Base-by-base conservation (phyloP, 2,888 invertebrate genomes). In the Pogonocherus hispidulus region DNA sequence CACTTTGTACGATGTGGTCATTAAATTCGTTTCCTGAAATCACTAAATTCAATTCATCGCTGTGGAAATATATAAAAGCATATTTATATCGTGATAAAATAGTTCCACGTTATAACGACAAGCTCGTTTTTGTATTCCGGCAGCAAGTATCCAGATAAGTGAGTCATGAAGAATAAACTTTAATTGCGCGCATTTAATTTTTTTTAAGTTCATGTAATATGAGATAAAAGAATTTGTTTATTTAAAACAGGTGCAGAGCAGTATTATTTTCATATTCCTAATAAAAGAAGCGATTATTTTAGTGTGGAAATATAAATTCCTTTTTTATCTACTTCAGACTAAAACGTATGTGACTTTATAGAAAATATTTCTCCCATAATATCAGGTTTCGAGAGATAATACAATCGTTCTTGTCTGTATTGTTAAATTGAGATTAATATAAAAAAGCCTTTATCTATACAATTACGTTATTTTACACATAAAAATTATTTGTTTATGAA, bases 301-400 rank as follows among this genome's bases (percentile, higher is more conserved):
- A 57, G 63, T 65, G 52, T 63, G 66, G 66, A 71, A 73, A 69
- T 63, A 71, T 67, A 67, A 65, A 73, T 67, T 70, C 72, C 69
- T 56, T 66, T 70, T 70, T 74, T 69, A 70, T 70, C 62, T 66
- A 51, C 62, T 56, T 55, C 52, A 44, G 65, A 64, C 60, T 60
- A 65, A 68, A 67, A 66, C 64, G 69, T 76, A 73, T 74, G 76
- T 73, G 74, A 74, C 72, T 76, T 76, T 73, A 71, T 69, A 70
- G 72, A 73, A 73, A 74, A 73, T 74, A 72, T 70, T 71, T 65
- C 72, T 76, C 72, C 67, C 74, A 74, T 69, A 72, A 69, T 71
- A 75, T 75, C 70, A 66, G 59, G 65, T 75, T 73, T 71, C 71
- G 69, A 63, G 51, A 72, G 71, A 73, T 75, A 75, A 73, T 70